Base-by-base conservation (phyloP, 2,888 invertebrate genomes). In the Xestoiulus laeticollis region DNA sequence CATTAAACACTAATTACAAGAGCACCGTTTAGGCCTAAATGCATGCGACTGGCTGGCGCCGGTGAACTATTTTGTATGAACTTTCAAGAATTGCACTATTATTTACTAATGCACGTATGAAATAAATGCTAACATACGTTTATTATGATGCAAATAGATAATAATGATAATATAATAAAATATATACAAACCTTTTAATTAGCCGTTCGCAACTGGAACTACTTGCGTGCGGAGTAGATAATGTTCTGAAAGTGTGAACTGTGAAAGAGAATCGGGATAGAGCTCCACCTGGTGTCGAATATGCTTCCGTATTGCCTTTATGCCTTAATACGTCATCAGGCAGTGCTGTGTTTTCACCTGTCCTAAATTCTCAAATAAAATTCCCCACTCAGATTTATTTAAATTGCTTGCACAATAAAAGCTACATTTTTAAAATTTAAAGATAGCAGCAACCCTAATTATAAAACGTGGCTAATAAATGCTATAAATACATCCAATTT, bases 21-120 rank as follows among this genome's bases (percentile, higher is more conserved):
- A 14, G 14, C 3, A 38, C 4, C 38, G 3, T 38, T 48, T 48
- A 48, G 48, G 48, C 48, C 19, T 48, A 48, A 48, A 48, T 4
- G 19, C 14, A 48, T 48, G 48, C 59, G 59, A n/a, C 59, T 59
- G 59, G n/a, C 59, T 59, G 59, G 59, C 59, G 59, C 59, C 59
- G n/a, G 59, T 59, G 59, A 5, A 19, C n/a, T 22, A 19, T 59
- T 59, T 1, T 22, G 22, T 59, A n/a, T 6, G 22, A 59, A 59
- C 0, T 59, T 3, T 59, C 59, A 59, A 59, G 8, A 59, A n/a
- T 5, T n/a, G 59, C 59, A 22, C n/a, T 3, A 22, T 19, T 59
- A 59, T 59, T n/a, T 3, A 1, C 16, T 16, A 48, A 48, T 48
- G 5, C 3, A 59, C 6, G 19, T 59, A n/a, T n/a, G 3, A 59